phyloP scores from a whole-genome alignment of 2,797 vertebrate genomes.

The Cygnus olor region DNA sequence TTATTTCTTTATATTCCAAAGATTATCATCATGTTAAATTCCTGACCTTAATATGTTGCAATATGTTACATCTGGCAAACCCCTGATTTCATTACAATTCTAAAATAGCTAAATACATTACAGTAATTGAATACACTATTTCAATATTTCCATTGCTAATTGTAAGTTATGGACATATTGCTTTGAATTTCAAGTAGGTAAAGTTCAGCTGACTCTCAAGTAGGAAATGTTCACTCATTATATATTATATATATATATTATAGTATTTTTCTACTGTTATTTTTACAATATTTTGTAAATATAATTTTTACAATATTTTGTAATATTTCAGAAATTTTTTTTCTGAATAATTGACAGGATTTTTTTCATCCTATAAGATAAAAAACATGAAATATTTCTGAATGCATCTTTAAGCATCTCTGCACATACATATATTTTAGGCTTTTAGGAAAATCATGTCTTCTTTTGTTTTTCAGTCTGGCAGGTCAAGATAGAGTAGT shows the following conservation, averaged over 20 bases:
- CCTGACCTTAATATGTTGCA: conserved; percentile 9
- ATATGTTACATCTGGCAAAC: neutral
- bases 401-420: neutral
- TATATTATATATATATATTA: neutral
- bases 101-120: conserved; percentile 20
- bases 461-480: neutral
- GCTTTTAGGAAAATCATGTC: neutral
- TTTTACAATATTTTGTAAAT: neutral
- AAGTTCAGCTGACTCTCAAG: conserved; percentile 41
- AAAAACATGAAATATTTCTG: neutral
- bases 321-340: neutral
- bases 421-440: neutral
- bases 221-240: neutral
- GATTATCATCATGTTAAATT: neutral
- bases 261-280: neutral
- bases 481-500: neutral
- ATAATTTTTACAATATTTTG: too few relatives aligned
- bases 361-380: neutral
- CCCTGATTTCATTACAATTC: conserved; percentile 48
- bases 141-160: conserved; percentile 48
- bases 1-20: neutral
- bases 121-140: conserved; percentile 39
- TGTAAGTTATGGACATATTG: neutral
- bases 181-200: conserved; percentile 48
- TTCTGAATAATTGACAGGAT: neutral